A percentile compares a stretch with the other conserved stretches of the same genome.
Conservation (phyloP, 2,797 vertebrate genomes). For the Gadopsis bispinosus region DNA sequence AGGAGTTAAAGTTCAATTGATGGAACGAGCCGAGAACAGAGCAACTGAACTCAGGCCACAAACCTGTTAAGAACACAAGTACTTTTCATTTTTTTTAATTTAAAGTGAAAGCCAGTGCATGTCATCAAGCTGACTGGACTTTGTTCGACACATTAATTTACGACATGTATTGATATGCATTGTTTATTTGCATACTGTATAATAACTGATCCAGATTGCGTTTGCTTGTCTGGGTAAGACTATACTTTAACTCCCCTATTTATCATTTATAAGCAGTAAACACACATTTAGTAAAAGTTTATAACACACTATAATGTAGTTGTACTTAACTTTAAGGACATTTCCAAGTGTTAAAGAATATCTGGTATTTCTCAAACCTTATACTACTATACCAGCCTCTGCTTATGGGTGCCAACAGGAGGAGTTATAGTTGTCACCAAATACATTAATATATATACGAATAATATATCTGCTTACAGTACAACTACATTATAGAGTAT, state of each 20-base stretch:
- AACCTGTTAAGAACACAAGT: constrained; percentile 9
- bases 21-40: constrained; percentile 21
- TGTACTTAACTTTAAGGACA: no score
- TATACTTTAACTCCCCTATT: background rate
- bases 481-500: no score
- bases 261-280: no score
- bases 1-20: constrained; percentile 43
- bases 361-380: no score
- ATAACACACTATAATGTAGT: background rate
- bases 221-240: background rate
- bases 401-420: no score
- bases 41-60: constrained; percentile 33
- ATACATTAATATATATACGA: no score
- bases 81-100: background rate
- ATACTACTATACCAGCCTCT: no score
- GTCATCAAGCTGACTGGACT: background rate
- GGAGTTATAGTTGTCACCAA: no score
- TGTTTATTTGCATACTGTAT: background rate
- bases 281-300: background rate
- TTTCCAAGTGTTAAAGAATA: no score
- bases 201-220: background rate
- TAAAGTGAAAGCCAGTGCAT: background rate
- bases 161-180: background rate
- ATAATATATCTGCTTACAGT: no score
- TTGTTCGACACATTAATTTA: background rate